Conservation (phyloP, 2,888 invertebrate species). For the Scelioninae gen. 2 region DNA sequence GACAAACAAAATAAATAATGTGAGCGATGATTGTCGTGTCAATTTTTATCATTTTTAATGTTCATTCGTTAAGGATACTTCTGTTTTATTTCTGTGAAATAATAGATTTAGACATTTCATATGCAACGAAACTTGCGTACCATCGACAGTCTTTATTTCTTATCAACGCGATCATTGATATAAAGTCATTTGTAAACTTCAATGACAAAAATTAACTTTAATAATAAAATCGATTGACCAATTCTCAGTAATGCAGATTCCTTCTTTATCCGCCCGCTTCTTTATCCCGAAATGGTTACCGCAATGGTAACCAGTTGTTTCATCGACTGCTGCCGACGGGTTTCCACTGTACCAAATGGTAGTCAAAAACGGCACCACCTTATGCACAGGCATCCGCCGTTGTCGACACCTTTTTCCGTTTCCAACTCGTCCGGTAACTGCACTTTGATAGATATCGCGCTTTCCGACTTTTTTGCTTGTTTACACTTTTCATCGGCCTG, state of each 20-base stretch:
- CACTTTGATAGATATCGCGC: neutral
- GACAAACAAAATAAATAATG: slow-evolving; percentile 68
- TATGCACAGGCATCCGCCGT: slow-evolving; percentile 65
- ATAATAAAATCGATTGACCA: slow-evolving; percentile 15
- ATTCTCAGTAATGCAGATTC: slow-evolving; percentile 17
- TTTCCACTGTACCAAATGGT: slow-evolving; percentile 5
- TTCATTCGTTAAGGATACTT: slow-evolving; percentile 4
- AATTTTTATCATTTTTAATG: slow-evolving; percentile 23
- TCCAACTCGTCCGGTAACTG: slow-evolving; percentile 4
- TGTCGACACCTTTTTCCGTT: neutral
- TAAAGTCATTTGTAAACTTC: slow-evolving; percentile 3
- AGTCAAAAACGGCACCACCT: slow-evolving; percentile 60
- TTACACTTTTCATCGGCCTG: neutral
- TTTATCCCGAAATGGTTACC: neutral
- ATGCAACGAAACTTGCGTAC: neutral
- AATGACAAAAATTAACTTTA: slow-evolving; percentile 3
- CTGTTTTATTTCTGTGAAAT: slow-evolving; percentile 15
- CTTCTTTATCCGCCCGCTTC: slow-evolving; percentile 20
- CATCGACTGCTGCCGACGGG: neutral
- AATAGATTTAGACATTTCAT: no score
- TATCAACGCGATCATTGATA: no score
- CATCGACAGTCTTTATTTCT: no score
- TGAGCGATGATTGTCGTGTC: slow-evolving; percentile 59
- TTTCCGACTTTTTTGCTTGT: neutral
- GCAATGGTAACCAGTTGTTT: neutral